A percentile compares a stretch with the other conserved stretches of the same genome.
Evolutionary conservation across 2,113 vertebrate species (phyloP).

Genomic region (Ginglymostoma cirratum): DNA sequence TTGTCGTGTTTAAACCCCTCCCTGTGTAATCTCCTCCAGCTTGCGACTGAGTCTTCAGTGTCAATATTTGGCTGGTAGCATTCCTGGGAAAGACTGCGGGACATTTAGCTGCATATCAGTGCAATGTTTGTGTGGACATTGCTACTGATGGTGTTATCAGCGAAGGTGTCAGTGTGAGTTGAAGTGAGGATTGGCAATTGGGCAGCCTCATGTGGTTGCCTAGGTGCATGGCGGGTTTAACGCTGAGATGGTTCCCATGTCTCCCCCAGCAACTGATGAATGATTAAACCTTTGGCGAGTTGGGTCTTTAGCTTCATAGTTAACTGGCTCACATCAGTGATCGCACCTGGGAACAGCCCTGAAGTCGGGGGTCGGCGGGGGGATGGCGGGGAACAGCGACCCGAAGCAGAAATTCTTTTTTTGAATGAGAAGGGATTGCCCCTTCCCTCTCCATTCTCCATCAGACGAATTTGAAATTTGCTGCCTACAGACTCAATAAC

Average conservation of each 20-base stretch:
- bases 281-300: neutral
- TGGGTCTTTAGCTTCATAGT: neutral
- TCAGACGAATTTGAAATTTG: neutral
- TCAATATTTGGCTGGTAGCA: too few species aligned
- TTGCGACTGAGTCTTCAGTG: too few species aligned
- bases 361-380: neutral
- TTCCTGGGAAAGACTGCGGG: too few species aligned
- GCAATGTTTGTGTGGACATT: neutral
- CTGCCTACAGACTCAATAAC: neutral
- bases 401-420: neutral
- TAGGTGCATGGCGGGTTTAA: neutral
- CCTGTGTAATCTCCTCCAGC: too few species aligned
- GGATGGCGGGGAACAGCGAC: neutral
- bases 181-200: neutral
- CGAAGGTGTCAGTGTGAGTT: too few species aligned
- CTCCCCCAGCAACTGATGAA: conserved; percentile 7
- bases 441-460: neutral
- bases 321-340: neutral
- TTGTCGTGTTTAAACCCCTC: too few species aligned
- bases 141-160: neutral
- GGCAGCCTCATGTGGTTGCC: neutral
- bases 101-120: too few species aligned
- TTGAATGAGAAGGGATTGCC: neutral
- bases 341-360: neutral
- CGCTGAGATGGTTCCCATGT: neutral